Evolutionary conservation across 2,888 invertebrate genomes (phyloP).

Genomic region (Nipponacmea schrenckii): DNA sequence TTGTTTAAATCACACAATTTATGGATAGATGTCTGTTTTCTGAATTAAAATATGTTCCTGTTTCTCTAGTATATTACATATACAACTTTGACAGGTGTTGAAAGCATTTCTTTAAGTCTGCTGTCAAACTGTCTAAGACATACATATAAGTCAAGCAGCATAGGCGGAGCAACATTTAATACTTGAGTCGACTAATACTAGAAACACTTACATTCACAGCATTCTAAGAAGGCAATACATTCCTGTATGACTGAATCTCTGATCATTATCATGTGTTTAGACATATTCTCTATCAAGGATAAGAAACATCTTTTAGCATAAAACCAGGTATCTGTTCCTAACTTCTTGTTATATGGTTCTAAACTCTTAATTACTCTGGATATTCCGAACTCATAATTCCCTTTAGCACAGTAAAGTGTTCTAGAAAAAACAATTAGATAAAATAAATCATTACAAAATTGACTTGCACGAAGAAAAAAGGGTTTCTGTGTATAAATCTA

Average conservation of each 20-base stretch:
- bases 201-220: conserved; percentile 78
- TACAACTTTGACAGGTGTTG: too few relatives aligned
- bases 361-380: conserved; percentile 96
- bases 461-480: not conserved
- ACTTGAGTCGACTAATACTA: too few relatives aligned
- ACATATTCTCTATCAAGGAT: conserved; percentile 88
- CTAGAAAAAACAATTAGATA: conserved; percentile 66
- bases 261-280: conserved; percentile 89
- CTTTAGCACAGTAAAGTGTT: conserved; percentile 97
- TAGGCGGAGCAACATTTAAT: too few relatives aligned
- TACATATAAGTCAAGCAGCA: too few relatives aligned
- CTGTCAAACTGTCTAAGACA: too few relatives aligned
- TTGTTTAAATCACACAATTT: too few relatives aligned
- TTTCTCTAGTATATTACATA: too few relatives aligned
- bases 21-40: too few relatives aligned
- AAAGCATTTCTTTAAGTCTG: too few relatives aligned
- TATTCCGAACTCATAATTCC: conserved; percentile 98
- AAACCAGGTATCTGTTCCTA: conserved; percentile 98
- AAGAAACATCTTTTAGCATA: conserved; percentile 96
- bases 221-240: conserved; percentile 87
- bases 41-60: too few relatives aligned
- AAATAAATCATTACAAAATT: not conserved
- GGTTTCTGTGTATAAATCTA: not conserved
- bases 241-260: conserved; percentile 88
- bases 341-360: conserved; percentile 90